These are phyloP conservation scores for Eristalinus aeneus DNA, from an alignment of 2,888 invertebrate species.

Conservation along the genomic window DNA sequence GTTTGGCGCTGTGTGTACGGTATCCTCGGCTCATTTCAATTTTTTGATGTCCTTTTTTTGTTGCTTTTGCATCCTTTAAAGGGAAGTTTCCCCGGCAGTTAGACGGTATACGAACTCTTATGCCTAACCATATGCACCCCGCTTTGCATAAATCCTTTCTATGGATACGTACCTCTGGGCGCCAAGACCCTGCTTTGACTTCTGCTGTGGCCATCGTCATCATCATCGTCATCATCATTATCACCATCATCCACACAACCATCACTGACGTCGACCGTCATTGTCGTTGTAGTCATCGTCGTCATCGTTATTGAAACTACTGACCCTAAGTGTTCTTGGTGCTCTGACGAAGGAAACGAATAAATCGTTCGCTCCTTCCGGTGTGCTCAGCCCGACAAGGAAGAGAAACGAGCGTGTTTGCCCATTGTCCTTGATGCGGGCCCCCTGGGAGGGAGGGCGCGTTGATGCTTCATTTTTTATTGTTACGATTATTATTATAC, in stretches of 20 bases:
- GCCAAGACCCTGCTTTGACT: conserved; percentile 10
- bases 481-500: conserved; percentile 49
- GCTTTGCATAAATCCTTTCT: conserved; percentile 29
- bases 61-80: conserved; percentile 43
- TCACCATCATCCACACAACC: neutral
- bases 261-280: neutral
- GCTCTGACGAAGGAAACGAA: conserved; percentile 48
- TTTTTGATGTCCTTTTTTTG: conserved; percentile 31
- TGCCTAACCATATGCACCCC: conserved; percentile 32
- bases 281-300: conserved; percentile 9
- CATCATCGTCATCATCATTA: neutral
- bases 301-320: conserved; percentile 44
- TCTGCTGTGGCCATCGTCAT: conserved; percentile 17
- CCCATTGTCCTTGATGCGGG: conserved; percentile 1
- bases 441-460: neutral
- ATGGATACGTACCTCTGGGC: conserved; percentile 7
- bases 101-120: conserved; percentile 4
- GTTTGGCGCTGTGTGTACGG: neutral
- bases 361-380: conserved; percentile 43
- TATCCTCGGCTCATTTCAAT: neutral
- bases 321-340: conserved; percentile 50
- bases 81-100: conserved; percentile 15
- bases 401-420: conserved; percentile 6
- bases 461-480: conserved; percentile 1
- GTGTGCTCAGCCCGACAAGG: conserved; percentile 1